Evolutionary conservation across 2,888 invertebrate genomes (phyloP), one percentile per base, ranked within the genome.

Genomic region (Ormyrus nitidulus): DNA sequence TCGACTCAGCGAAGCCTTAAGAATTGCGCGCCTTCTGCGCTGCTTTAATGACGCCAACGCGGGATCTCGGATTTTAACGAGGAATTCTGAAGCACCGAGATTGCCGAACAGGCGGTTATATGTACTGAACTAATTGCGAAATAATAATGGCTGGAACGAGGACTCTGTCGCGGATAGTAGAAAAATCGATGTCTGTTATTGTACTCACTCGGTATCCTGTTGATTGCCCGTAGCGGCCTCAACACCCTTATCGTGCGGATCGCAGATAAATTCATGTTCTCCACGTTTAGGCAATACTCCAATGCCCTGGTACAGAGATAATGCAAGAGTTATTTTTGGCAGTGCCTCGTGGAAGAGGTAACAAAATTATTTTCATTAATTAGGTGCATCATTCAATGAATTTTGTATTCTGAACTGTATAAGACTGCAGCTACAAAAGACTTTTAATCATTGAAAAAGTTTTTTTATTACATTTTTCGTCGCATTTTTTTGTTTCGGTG

Each of bases 121-220:
- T 19, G 61, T 10, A 34, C 46, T 8, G 44, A 34, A 34, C 34
- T 34, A 34, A 34, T 34, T 34, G 34, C 34, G 34, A 34, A 34
- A 34, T 34, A 51, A 64, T 64, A 46, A 54, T 53, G 13, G 53
- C 34, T 48, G 48, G 44, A 9, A 11, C 49, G 4, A 11, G 34
- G 6, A 48, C 4, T n/a, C 13, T 19, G 19, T 19, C 19, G 19
- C 19, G 19, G 19, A 19, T 19, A 1, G 19, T 54, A 48, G 34
- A 48, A 70, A 75, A 79, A 81, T 56, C 71, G 62, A 61, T 77
- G 34, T 34, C 34, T 4, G 2, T 2, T 4, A 34, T 51, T 56
- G 68, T 87, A 95, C 97, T 97, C 93, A 97, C 99, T 99, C 90
- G 99, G 99, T 94, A 99, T 99, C 91, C 99, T 95, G 93, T 99